Percentiles rank a stretch among this genome's conserved stretches.
Conservation (phyloP, 1,140 invertebrate species). For the Macrobrachium nipponense region DNA sequence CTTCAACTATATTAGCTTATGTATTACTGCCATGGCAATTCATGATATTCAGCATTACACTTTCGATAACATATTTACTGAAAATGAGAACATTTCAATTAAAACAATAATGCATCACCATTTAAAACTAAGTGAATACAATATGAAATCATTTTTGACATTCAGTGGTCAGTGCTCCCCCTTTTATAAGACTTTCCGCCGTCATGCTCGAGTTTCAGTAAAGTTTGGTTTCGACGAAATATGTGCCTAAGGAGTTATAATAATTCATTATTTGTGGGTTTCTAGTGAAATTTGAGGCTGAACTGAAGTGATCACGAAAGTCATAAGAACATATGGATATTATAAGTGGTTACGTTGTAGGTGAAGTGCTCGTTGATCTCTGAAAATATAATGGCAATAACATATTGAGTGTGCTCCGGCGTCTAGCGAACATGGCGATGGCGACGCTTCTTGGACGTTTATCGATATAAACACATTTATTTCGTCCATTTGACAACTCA, state of each 20-base stretch:
- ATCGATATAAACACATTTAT: slow-evolving; percentile 17
- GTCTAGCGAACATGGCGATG: slow-evolving; percentile 35
- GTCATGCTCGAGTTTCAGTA: slow-evolving; percentile 14
- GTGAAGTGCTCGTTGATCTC: slow-evolving; percentile 23
- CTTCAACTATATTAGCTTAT: too few relatives aligned
- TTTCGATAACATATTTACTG: too few relatives aligned
- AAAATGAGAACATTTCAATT: too few relatives aligned
- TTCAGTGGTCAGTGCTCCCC: neutral
- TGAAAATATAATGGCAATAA: neutral
- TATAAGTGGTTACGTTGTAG: neutral
- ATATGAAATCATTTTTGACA: neutral
- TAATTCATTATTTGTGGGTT: slow-evolving; percentile 17
- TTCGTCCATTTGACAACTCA: slow-evolving; percentile 14
- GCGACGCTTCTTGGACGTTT: slow-evolving; percentile 22
- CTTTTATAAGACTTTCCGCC: neutral
- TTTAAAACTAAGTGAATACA: neutral
- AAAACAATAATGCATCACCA: neutral
- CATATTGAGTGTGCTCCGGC: slow-evolving; percentile 24
- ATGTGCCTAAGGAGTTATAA: slow-evolving; percentile 45
- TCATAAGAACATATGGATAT: slow-evolving; percentile 16
- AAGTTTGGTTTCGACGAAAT: slow-evolving; percentile 40
- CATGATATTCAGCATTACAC: too few relatives aligned
- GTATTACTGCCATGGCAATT: too few relatives aligned
- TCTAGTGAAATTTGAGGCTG: neutral
- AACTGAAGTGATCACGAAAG: neutral